Evolutionary conservation across 2,113 vertebrate species (phyloP).

Genomic region (Myxocyprinus asiaticus): DNA sequence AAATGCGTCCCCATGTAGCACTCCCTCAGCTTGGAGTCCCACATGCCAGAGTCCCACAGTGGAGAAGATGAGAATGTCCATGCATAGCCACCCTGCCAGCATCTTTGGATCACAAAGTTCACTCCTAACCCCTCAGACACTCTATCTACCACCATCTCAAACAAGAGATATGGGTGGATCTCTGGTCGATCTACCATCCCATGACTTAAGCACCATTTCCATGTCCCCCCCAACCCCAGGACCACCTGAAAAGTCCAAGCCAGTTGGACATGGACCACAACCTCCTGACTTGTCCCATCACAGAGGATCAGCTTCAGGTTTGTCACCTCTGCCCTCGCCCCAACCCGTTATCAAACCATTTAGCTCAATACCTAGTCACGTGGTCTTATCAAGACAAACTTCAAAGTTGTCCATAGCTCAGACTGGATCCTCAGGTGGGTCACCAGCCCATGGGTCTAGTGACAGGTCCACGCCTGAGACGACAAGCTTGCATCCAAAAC

Average conservation of each 20-base stretch:
- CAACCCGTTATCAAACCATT: constrained; percentile 76
- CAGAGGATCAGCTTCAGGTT: constrained; percentile 71
- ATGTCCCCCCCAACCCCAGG: constrained; percentile 83
- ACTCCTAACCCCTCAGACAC: constrained; percentile 75
- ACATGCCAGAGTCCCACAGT: constrained; percentile 78
- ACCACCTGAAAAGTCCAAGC: constrained; percentile 81
- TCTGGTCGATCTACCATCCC: constrained; percentile 80
- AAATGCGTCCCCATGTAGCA: constrained; percentile 76
- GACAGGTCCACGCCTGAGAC: constrained; percentile 65
- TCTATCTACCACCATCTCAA: constrained; percentile 57
- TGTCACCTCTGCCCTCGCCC: constrained; percentile 72
- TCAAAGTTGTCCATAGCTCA: constrained; percentile 82
- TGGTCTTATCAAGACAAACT: constrained; percentile 82
- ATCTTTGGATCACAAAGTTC: constrained; percentile 79
- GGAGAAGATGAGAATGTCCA: constrained; percentile 74
- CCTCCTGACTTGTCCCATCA: constrained; percentile 66
- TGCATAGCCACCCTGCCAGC: constrained; percentile 65
- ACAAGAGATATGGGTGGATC: constrained; percentile 68
- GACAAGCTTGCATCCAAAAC: constrained; percentile 82
- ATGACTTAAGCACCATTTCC: constrained; percentile 93
- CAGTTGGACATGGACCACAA: constrained; percentile 71
- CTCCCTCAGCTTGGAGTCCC: constrained; percentile 81
- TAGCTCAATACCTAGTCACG: constrained; percentile 76
- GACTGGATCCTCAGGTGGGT: constrained; percentile 66
- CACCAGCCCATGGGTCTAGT: constrained; percentile 56